These are phyloP conservation scores for Phaonia tiefii DNA, from an alignment of 2,888 invertebrate genomes.

Conservation along the genomic window DNA sequence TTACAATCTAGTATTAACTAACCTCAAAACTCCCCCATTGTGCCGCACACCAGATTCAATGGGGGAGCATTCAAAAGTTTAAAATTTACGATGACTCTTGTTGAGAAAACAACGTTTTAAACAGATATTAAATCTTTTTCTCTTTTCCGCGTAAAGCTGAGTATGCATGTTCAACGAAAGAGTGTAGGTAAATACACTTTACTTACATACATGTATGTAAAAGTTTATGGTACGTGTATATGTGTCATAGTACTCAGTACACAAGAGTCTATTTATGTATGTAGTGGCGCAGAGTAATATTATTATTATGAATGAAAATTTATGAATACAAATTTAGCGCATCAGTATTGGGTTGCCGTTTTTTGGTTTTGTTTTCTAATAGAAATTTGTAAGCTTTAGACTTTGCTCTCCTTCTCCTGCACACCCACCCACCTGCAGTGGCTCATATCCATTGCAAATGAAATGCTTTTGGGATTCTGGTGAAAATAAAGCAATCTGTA, in stretches of 20 bases:
- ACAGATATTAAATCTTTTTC: slow-evolving; percentile 26
- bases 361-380: too few relatives aligned
- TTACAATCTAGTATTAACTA: too few relatives aligned
- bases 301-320: slow-evolving; percentile 43
- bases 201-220: neutral
- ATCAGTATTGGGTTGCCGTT: neutral
- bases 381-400: too few relatives aligned
- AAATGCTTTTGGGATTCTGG: too few relatives aligned
- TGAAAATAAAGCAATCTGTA: too few relatives aligned
- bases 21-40: too few relatives aligned
- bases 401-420: neutral
- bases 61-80: neutral
- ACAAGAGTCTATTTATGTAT: neutral
- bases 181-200: neutral
- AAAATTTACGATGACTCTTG: slow-evolving; percentile 37
- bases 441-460: too few relatives aligned
- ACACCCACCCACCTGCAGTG: neutral
- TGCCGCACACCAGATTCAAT: too few relatives aligned
- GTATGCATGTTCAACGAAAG: too few relatives aligned
- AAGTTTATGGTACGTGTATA: neutral
- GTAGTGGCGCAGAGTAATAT: slow-evolving; percentile 8
- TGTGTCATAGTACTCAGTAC: neutral
- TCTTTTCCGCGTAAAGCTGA: neutral
- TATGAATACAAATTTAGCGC: slow-evolving; percentile 54
- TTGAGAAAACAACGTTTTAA: slow-evolving; percentile 15